phyloP scores from a whole-genome alignment of 2,113 vertebrate species.

The Physeter macrocephalus region DNA sequence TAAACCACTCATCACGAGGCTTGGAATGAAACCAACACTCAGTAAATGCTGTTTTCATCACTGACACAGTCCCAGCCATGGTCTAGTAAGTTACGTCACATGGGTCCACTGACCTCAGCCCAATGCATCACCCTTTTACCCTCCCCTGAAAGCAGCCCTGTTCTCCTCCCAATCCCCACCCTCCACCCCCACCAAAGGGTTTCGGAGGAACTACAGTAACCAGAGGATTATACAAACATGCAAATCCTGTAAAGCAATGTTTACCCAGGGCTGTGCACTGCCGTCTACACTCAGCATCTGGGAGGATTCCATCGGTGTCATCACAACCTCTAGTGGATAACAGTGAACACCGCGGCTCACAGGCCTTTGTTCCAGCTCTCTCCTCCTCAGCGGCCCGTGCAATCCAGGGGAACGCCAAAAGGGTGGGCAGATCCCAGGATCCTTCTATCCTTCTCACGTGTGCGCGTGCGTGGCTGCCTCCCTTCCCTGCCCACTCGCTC shows the following conservation, averaged over 20 bases:
- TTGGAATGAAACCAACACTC: background rate
- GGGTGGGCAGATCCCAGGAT: background rate
- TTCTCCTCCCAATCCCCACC: background rate
- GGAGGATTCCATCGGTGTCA: background rate
- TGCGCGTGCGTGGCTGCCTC: rapidly evolving
- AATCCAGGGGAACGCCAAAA: background rate
- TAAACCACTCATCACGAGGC: background rate
- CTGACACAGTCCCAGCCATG: background rate
- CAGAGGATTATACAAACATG: background rate
- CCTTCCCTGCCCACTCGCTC: background rate
- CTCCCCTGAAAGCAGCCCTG: background rate
- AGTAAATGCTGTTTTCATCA: background rate
- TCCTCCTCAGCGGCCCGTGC: rapidly evolving
- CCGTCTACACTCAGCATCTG: rapidly evolving
- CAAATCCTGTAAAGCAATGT: background rate
- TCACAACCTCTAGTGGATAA: constrained; percentile 44
- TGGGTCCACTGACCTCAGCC: background rate
- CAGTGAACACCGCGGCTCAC: rapidly evolving
- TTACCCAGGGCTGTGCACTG: rapidly evolving
- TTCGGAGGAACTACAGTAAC: background rate
- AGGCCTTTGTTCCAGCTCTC: background rate
- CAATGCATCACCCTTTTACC: background rate
- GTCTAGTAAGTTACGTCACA: background rate
- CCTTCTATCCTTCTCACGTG: background rate
- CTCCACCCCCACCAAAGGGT: background rate